These are phyloP conservation scores for Drosophila pseudotakahashii DNA, from an alignment of 2,888 invertebrate genomes.

Conservation along the genomic window DNA sequence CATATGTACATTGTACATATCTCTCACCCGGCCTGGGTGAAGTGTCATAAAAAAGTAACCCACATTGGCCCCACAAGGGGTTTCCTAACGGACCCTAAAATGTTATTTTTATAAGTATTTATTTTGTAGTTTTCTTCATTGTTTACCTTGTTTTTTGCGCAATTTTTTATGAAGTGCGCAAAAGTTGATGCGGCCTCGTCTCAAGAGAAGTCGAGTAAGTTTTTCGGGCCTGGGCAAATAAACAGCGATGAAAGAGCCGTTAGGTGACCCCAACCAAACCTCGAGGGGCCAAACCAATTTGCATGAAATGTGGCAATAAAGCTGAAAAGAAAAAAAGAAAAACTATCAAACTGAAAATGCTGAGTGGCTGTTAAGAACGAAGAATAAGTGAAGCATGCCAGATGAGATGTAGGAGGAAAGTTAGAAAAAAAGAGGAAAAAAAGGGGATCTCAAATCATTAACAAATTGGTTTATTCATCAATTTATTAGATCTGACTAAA, in stretches of 20 bases:
- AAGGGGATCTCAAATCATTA: conserved; percentile 5
- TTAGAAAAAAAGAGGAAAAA: background rate
- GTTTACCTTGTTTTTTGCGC: conserved; percentile 54
- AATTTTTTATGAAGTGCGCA: conserved; percentile 60
- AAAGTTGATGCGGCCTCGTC: conserved; percentile 54
- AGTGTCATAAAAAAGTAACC: conserved; percentile 65
- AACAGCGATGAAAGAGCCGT: conserved; percentile 59
- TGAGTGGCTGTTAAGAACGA: conserved; percentile 21
- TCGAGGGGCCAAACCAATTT: conserved; percentile 42
- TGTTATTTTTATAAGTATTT: conserved; percentile 75
- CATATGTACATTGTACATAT: no score
- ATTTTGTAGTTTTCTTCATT: conserved; percentile 56
- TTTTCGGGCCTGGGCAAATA: conserved; percentile 25
- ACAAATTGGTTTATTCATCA: conserved; percentile 1
- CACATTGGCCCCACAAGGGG: conserved; percentile 59
- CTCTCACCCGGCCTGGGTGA: conserved; percentile 28
- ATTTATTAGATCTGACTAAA: background rate
- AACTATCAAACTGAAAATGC: conserved; percentile 34
- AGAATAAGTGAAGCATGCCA: conserved; percentile 6
- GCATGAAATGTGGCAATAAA: conserved; percentile 47
- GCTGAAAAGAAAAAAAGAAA: conserved; percentile 13
- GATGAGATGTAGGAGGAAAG: conserved; percentile 16
- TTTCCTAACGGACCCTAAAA: conserved; percentile 71
- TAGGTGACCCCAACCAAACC: conserved; percentile 50
- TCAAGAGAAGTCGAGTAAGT: conserved; percentile 38